Conservation (phyloP, 2,797 vertebrate genomes). For the Sebastes flavidus region DNA sequence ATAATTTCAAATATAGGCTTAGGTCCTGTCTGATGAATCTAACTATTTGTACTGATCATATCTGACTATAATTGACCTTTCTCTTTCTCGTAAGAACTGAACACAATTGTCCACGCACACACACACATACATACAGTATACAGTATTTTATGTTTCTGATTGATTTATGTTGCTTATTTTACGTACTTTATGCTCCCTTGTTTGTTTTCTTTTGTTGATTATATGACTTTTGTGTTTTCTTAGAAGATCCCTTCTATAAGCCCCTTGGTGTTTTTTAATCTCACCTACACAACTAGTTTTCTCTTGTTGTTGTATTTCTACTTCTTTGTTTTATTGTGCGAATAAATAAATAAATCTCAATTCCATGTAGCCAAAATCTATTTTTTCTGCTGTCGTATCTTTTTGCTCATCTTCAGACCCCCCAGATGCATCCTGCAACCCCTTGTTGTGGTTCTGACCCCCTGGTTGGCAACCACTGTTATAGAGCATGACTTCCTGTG, state of each 20-base stretch:
- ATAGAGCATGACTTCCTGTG: background rate
- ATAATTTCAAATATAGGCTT: background rate
- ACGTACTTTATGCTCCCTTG: accelerated
- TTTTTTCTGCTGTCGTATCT: background rate
- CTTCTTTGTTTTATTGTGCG: background rate
- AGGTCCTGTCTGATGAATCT: background rate
- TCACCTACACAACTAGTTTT: background rate
- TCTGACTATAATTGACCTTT: background rate
- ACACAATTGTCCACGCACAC: too few species aligned
- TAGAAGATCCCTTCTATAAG: background rate
- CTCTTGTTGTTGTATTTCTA: background rate
- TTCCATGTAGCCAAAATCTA: background rate
- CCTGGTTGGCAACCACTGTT: background rate
- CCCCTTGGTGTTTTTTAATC: background rate
- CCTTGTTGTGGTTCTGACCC: background rate
- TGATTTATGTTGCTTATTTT: background rate
- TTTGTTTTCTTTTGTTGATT: background rate
- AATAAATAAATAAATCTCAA: background rate
- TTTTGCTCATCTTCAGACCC: background rate
- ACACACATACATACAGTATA: too few species aligned
- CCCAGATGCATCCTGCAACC: background rate
- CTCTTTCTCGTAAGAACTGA: background rate
- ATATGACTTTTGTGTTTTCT: background rate
- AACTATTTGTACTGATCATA: background rate
- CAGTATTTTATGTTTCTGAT: background rate